Base-by-base conservation (phyloP, 2,888 invertebrate genomes). In the Lycia hirtaria region DNA sequence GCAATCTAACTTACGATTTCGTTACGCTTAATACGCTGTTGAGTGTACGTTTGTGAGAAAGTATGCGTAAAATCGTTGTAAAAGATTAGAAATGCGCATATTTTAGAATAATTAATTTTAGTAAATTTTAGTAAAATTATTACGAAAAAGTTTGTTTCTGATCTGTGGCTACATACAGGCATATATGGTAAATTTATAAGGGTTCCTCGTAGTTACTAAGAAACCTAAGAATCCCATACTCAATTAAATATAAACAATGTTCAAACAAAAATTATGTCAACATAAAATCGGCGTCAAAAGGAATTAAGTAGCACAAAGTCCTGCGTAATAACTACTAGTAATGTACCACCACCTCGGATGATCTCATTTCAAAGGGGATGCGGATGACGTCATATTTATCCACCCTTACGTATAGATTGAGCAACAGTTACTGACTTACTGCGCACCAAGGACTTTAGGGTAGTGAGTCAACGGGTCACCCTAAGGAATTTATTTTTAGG, bases 401-500 rank as follows among this genome's bases (percentile, higher is more conserved):
- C 70, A 44, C 56, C 52, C 57, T 45, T 20, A 45, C 15, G 17
- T 19, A 26, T 32, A 58, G 35, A 17, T 52, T 52, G 22, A 2
- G 26, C 9, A 47, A 44, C 28, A 41, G 50, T 44, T 40, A 14
- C 37, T 19, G 5, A 5, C 5, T 3, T 49, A 26, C 24, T 50
- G 33, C 35, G 43, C 43, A 41, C 71, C 47, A 56, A 70, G 57
- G 69, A 63, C 56, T 68, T 64, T 68, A 68, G 78, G 72, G 76
- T 79, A 80, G 76, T 88, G 82, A 86, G 85, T 81, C 82, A 87
- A 67, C 75, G 76, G 85, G 83, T 85, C 87, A 85, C 79, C 76
- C 78, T 76, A 78, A 65, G 58, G 64, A 63, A 64, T 71, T 64
- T 66, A 62, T 57, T 56, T 53, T 55, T 53, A 59, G 53, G 54